Conservation (phyloP, 1,140 invertebrate genomes). For the Leptopilina clavipes region DNA sequence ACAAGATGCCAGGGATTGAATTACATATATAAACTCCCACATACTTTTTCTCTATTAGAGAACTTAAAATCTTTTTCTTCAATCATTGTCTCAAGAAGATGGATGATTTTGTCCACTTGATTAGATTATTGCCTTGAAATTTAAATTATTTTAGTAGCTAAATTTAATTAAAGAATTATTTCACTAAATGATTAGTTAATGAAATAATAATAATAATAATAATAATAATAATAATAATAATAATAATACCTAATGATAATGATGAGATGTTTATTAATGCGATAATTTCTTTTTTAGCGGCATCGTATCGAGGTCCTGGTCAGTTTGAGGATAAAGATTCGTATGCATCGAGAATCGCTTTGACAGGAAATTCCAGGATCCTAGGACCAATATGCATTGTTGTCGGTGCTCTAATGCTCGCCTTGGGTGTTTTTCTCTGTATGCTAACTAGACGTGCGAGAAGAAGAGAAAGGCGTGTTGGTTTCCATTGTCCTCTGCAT, state of each 20-base stretch:
- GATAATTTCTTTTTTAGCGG: conserved; percentile 74
- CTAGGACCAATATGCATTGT: conserved; percentile 83
- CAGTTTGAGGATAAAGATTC: conserved; percentile 82
- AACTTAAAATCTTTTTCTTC: too few relatives aligned
- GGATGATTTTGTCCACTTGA: not conserved
- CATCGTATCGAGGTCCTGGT: conserved; percentile 83
- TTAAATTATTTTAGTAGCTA: too few relatives aligned
- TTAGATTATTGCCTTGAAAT: too few relatives aligned
- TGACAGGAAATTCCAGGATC: conserved; percentile 83
- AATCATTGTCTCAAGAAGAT: too few relatives aligned
- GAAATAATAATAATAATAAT: too few relatives aligned
- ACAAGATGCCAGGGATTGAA: too few relatives aligned
- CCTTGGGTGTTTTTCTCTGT: conserved; percentile 78
- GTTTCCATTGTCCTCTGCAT: conserved; percentile 85
- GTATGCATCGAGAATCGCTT: conserved; percentile 81
- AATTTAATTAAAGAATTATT: too few relatives aligned
- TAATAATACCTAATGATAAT: too few relatives aligned
- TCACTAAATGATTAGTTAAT: too few relatives aligned
- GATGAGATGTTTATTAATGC: not conserved
- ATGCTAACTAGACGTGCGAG: conserved; percentile 80
- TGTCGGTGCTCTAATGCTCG: conserved; percentile 81
- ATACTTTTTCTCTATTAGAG: too few relatives aligned
- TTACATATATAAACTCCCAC: too few relatives aligned
- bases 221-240: too few relatives aligned
- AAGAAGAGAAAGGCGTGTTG: conserved; percentile 80